Evolutionary conservation across 1,140 invertebrate genomes (phyloP).

Genomic region (Argopecten irradians): DNA sequence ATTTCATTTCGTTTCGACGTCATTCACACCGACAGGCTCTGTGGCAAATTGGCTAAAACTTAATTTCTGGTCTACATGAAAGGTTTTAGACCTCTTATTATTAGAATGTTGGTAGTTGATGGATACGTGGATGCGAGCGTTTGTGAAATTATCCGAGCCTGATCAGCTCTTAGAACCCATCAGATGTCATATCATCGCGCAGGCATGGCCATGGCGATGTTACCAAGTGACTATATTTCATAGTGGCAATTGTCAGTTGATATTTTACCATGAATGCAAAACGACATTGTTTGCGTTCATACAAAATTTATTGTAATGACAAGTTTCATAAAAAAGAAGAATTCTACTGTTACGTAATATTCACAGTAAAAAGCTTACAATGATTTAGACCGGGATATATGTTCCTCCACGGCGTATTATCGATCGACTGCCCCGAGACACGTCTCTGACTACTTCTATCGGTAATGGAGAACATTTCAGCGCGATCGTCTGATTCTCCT

Average conservation of each 20-base stretch:
- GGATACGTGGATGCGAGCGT: not conserved
- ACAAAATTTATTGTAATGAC: not conserved
- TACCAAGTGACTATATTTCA: no score
- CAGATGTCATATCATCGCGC: not conserved
- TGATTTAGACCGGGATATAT: not conserved
- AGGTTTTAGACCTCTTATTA: not conserved
- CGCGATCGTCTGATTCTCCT: not conserved
- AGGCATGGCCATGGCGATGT: not conserved
- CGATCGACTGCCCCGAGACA: not conserved
- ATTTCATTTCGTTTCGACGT: not conserved
- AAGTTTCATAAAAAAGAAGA: not conserved
- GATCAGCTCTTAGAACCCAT: not conserved
- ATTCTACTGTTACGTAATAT: not conserved
- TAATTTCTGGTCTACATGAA: not conserved
- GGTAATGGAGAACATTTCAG: conserved; percentile 14
- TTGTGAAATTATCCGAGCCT: not conserved
- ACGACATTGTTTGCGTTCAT: no score
- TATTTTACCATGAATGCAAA: not conserved
- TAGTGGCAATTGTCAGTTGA: no score
- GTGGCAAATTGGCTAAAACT: not conserved
- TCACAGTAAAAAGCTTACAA: not conserved
- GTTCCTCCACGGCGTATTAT: not conserved
- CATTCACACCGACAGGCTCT: not conserved
- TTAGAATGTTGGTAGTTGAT: not conserved
- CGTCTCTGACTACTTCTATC: not conserved